These are phyloP conservation scores for Galleria mellonella DNA, from an alignment of 1,140 invertebrate species.

Conservation along the genomic window DNA sequence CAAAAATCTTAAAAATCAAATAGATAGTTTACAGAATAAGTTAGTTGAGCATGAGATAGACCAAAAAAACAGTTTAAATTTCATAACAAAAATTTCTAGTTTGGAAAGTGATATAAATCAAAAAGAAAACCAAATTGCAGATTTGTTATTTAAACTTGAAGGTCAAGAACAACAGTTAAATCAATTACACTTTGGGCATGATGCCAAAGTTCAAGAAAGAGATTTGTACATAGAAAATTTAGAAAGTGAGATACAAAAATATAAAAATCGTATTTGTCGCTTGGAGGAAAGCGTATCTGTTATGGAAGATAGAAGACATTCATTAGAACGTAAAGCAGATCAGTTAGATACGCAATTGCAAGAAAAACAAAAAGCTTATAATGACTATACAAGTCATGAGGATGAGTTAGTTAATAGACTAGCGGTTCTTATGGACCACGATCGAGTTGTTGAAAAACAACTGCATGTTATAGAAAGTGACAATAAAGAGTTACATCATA, in stretches of 20 bases:
- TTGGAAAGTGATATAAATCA: slow-evolving; percentile 59
- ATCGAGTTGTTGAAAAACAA: slow-evolving; percentile 75
- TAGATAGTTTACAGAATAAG: slow-evolving; percentile 50
- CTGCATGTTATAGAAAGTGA: slow-evolving; percentile 73
- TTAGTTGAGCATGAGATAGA: slow-evolving; percentile 63
- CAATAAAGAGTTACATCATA: slow-evolving; percentile 74
- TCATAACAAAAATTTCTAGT: slow-evolving; percentile 55
- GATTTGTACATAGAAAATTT: slow-evolving; percentile 83
- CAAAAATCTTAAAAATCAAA: slow-evolving; percentile 36
- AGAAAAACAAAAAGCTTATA: slow-evolving; percentile 71
- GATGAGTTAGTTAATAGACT: slow-evolving; percentile 74
- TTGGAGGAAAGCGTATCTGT: slow-evolving; percentile 76
- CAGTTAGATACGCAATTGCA: slow-evolving; percentile 74
- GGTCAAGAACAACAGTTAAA: slow-evolving; percentile 40
- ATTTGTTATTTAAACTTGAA: slow-evolving; percentile 46
- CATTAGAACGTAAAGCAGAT: slow-evolving; percentile 73
- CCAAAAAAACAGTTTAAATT: slow-evolving; percentile 52
- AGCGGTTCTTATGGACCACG: slow-evolving; percentile 71
- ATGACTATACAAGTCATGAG: slow-evolving; percentile 74
- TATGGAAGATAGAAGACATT: slow-evolving; percentile 73
- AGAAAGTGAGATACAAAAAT: slow-evolving; percentile 79
- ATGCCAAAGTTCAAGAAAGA: slow-evolving; percentile 82
- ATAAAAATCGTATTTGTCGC: slow-evolving; percentile 75
- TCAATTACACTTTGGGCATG: slow-evolving; percentile 59
- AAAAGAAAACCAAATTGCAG: slow-evolving; percentile 50